These are phyloP conservation scores for Saguinus imperator DNA, from an alignment of 2,113 vertebrate genomes.

Conservation along the genomic window DNA sequence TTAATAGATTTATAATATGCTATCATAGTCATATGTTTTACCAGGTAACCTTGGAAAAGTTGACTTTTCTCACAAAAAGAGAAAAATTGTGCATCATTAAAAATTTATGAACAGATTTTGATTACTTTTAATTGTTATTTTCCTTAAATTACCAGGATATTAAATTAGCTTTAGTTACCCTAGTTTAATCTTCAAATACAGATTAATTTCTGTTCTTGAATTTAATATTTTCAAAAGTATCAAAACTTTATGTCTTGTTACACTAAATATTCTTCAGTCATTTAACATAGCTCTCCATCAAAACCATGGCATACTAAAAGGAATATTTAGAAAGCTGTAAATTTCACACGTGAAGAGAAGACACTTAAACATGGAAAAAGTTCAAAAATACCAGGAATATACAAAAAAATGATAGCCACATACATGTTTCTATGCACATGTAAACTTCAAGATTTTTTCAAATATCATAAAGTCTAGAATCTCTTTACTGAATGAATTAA, in stretches of 20 bases:
- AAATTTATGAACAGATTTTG: background rate
- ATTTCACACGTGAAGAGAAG: background rate
- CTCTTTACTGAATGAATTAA: background rate
- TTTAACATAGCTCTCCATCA: background rate
- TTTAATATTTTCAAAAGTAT: background rate
- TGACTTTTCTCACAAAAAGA: background rate
- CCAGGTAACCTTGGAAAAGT: background rate
- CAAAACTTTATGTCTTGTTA: background rate
- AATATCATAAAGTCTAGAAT: background rate
- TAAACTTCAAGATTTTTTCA: background rate
- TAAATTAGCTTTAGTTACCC: background rate
- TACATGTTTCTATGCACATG: background rate
- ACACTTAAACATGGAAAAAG: background rate
- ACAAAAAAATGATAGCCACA: background rate
- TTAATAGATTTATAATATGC: background rate
- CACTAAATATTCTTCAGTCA: background rate
- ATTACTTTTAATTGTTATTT: background rate
- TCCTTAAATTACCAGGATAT: background rate
- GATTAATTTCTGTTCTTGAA: background rate
- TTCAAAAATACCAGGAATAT: background rate
- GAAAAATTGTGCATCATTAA: background rate
- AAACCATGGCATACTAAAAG: background rate
- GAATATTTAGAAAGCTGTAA: background rate
- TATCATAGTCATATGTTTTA: background rate
- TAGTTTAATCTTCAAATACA: background rate